Percentiles rank a stretch among this genome's conserved stretches.
Conservation (phyloP, 2,113 vertebrate genomes). For the Xenotilapia leptura region DNA sequence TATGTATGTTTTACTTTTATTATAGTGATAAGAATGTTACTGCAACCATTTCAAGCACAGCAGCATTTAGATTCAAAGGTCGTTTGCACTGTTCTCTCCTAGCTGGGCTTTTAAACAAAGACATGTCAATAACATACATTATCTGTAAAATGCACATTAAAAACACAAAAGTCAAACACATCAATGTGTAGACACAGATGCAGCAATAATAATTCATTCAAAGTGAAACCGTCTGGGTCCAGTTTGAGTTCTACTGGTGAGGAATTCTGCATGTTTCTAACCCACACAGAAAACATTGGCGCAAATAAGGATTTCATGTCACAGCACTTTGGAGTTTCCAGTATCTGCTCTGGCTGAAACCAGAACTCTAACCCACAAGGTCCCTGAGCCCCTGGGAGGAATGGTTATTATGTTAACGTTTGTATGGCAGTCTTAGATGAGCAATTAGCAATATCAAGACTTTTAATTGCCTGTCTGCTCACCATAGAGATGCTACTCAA, state of each 20-base stretch:
- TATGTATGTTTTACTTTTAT: neutral
- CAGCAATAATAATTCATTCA: neutral
- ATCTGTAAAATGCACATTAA: neutral
- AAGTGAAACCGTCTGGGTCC: neutral
- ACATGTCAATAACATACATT: neutral
- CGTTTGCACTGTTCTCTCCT: neutral
- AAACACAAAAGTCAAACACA: neutral
- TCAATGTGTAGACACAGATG: neutral
- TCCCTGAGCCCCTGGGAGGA: neutral
- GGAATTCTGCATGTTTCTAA: neutral
- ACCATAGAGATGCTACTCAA: too few species aligned
- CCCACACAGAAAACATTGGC: neutral
- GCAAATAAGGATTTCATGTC: neutral
- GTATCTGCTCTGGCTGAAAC: neutral
- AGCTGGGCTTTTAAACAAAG: neutral
- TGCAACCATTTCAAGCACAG: accelerated
- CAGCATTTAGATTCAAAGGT: neutral
- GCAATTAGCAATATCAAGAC: neutral
- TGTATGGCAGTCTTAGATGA: neutral
- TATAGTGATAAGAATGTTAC: neutral
- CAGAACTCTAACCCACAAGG: neutral
- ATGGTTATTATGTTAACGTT: neutral
- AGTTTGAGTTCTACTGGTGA: neutral
- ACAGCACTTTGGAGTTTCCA: neutral
- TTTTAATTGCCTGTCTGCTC: too few species aligned